phyloP scores from a whole-genome alignment of 2,888 invertebrate genomes.

The Rugalucina vietnamica region DNA sequence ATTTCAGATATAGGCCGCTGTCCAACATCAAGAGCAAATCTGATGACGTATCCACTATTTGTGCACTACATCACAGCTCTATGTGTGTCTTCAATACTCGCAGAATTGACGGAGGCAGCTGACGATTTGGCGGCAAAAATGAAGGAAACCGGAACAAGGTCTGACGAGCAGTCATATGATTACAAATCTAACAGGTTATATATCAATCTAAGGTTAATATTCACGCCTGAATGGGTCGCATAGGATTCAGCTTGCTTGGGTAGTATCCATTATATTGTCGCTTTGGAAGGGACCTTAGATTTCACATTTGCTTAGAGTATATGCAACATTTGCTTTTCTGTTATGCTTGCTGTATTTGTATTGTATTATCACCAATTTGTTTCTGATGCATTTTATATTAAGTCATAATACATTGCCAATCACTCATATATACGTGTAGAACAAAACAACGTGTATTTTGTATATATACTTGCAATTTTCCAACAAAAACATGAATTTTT shows the following conservation, averaged over 20 bases:
- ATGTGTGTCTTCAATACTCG: not conserved
- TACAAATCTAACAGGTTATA: constrained; percentile 8
- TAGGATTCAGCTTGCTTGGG: not conserved
- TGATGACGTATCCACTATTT: not conserved
- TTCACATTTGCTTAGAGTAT: not conserved
- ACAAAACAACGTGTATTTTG: too few relatives aligned
- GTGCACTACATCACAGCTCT: not conserved
- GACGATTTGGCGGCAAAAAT: not conserved
- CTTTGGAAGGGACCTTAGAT: too few relatives aligned
- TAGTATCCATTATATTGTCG: not conserved
- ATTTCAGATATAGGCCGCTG: too few relatives aligned
- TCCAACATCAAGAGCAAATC: too few relatives aligned
- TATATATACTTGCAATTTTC: too few relatives aligned
- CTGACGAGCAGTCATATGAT: constrained; percentile 5
- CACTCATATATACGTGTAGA: too few relatives aligned
- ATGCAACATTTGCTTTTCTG: not conserved
- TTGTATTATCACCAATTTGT: not conserved
- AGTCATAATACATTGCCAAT: too few relatives aligned
- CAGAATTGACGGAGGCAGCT: not conserved
- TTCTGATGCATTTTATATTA: not conserved
- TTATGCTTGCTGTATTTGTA: not conserved
- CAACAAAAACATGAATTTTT: too few relatives aligned
- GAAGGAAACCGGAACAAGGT: not conserved
- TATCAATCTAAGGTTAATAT: too few relatives aligned
- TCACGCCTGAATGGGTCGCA: too few relatives aligned